Base-by-base conservation (phyloP, 2,113 vertebrate genomes). In the Trematocara stigmaticum region DNA sequence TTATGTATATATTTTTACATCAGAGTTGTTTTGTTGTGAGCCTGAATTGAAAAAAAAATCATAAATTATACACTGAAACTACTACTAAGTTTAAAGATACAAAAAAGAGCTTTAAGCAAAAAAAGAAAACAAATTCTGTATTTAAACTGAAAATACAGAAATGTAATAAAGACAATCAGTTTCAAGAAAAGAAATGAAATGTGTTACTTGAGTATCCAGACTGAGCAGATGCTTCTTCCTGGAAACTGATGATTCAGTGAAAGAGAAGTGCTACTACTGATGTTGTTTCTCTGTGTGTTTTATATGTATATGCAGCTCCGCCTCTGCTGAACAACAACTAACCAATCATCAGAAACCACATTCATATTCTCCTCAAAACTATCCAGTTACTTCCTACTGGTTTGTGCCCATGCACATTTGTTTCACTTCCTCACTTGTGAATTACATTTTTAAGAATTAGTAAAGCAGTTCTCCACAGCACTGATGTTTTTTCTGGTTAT, bases 381-480 rank as follows among this genome's bases (percentile, higher is more conserved):
- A 2, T 49, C 69, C 12, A 29, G 6, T 74, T 47, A 0, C 29
- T 35, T 35, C 57, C 57, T 4, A 34, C 29, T 2, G 56, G 49
- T 61, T 61, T 61, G 57, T 10, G 57, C 1, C 9, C 26, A 18
- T 76, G 26, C 15, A 18, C 26, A 29, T 18, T 6, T 49, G 3
- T 76, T 76, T 76, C 42, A 76, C 69, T 76, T 49, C 45, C 69
- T n/a, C 69, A n/a, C 23, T 49, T 31, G 6, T 1, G 15, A 76
- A 18, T 18, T 3, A 18, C 9, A 76, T 49, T 49, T 31, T 29
- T 6, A 11, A 74, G 15, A 29, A 76, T 49, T 11, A 31, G 6
- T 38, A 64, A 64, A n/a, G 15, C 15, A 49, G 10, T 18, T 6
- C 20, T 26, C 1, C 15, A 47, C 20, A 10, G 8, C 7, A 11